These are phyloP conservation scores for Berghia stephanieae DNA, from an alignment of 1,140 invertebrate species.

Conservation along the genomic window DNA sequence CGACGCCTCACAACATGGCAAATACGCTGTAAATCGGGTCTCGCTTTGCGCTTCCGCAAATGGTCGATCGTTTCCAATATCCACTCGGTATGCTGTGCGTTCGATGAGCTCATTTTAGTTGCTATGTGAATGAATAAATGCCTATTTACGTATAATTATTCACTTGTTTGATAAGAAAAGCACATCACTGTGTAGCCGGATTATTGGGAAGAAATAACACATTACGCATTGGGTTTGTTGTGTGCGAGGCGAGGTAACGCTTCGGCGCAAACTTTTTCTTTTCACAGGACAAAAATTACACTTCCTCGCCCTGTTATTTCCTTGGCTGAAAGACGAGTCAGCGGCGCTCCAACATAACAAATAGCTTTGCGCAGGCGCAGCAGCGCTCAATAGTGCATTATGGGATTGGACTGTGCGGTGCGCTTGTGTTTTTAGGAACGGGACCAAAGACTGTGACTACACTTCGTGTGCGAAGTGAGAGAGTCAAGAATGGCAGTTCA, in stretches of 20 bases:
- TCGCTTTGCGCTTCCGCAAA: constrained; percentile 80
- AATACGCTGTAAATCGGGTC: constrained; percentile 83
- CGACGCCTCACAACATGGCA: constrained; percentile 81
- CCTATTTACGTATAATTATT: not conserved
- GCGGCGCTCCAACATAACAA: not conserved
- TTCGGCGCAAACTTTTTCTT: too few relatives aligned
- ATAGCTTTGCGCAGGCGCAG: constrained; percentile 41
- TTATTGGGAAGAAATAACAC: not conserved
- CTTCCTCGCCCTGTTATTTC: too few relatives aligned
- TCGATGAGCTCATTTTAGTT: constrained; percentile 1
- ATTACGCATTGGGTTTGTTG: too few relatives aligned
- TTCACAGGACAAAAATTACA: too few relatives aligned
- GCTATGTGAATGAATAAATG: not conserved
- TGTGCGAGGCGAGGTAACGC: too few relatives aligned
- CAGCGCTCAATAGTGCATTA: constrained; percentile 45
- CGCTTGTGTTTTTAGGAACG: too few relatives aligned
- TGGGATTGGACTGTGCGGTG: constrained; percentile 25
- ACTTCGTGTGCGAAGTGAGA: too few relatives aligned
- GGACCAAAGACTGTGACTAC: too few relatives aligned
- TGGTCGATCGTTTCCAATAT: constrained; percentile 87
- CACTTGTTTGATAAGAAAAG: not conserved
- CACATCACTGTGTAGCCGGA: not conserved
- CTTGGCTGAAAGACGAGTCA: too few relatives aligned
- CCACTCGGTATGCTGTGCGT: constrained; percentile 72
- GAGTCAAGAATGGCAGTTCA: too few relatives aligned